Conservation (phyloP, 2,888 invertebrate species). For the Plebejus anna region DNA sequence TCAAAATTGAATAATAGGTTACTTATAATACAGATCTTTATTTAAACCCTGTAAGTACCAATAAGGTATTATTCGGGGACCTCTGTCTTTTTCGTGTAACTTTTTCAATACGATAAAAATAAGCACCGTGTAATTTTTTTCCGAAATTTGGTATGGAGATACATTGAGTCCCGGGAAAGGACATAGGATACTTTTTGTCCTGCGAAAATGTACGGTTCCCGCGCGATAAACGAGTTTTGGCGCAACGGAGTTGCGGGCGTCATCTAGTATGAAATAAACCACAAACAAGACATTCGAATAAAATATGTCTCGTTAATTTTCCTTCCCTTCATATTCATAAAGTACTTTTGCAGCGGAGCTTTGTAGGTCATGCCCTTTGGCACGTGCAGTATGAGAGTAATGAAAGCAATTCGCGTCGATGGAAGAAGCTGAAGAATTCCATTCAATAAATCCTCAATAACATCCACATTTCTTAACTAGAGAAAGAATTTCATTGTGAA, state of each 20-base stretch:
- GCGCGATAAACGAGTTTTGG: no score
- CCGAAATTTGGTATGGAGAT: no score
- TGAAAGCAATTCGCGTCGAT: slow-evolving; percentile 1
- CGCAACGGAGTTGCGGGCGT: no score
- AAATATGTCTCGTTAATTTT: neutral
- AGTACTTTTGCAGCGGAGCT: slow-evolving; percentile 5
- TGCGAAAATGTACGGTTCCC: no score
- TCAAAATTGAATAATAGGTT: neutral
- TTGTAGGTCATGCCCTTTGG: neutral
- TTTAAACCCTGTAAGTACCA: no score
- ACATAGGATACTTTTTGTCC: no score
- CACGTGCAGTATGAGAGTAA: slow-evolving; percentile 8
- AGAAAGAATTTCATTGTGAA: neutral
- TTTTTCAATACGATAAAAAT: no score
- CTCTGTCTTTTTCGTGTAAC: no score
- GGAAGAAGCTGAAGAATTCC: neutral
- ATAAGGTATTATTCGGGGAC: no score
- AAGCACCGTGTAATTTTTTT: no score
- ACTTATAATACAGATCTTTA: neutral
- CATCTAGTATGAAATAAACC: neutral
- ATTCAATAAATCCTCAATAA: neutral
- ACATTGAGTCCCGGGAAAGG: no score
- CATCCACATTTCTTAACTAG: neutral
- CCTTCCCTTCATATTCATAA: neutral
- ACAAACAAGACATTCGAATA: neutral